Percentiles rank a stretch among this genome's conserved stretches.
Conservation (phyloP, 2,113 vertebrate species). For the Neotoma lepida region DNA sequence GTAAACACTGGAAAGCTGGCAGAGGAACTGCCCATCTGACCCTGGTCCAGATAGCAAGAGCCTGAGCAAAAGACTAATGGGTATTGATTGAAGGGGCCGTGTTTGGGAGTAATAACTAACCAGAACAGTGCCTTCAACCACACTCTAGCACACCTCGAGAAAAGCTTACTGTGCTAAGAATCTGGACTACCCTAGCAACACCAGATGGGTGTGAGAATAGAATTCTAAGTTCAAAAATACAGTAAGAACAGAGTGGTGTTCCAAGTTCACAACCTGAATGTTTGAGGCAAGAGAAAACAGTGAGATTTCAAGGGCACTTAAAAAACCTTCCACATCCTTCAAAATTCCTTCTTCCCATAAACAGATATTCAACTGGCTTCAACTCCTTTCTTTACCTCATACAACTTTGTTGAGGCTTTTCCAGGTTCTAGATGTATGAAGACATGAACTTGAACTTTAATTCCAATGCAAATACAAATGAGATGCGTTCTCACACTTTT, state of each 20-base stretch:
- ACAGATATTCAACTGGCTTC: neutral
- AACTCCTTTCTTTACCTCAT: conserved; percentile 33
- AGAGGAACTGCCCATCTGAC: neutral
- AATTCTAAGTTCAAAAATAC: conserved; percentile 18
- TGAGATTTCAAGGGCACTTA: neutral
- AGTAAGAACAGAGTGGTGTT: neutral
- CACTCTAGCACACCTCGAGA: neutral
- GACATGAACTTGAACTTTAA: neutral
- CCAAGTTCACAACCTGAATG: neutral
- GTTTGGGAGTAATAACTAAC: neutral
- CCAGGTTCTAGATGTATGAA: neutral
- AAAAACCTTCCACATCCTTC: neutral
- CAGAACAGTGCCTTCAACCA: neutral
- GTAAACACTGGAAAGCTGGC: neutral
- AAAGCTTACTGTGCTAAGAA: neutral
- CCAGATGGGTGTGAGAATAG: neutral
- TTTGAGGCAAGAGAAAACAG: neutral
- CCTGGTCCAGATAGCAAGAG: neutral
- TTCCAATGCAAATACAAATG: neutral
- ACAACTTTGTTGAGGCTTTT: neutral
- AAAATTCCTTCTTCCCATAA: neutral
- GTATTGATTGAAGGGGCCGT: neutral
- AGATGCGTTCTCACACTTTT: neutral
- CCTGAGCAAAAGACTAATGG: neutral
- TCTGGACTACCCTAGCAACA: neutral